Evolutionary conservation across 2,888 invertebrate genomes (phyloP).

Genomic region (Koerneria pararmatus): DNA sequence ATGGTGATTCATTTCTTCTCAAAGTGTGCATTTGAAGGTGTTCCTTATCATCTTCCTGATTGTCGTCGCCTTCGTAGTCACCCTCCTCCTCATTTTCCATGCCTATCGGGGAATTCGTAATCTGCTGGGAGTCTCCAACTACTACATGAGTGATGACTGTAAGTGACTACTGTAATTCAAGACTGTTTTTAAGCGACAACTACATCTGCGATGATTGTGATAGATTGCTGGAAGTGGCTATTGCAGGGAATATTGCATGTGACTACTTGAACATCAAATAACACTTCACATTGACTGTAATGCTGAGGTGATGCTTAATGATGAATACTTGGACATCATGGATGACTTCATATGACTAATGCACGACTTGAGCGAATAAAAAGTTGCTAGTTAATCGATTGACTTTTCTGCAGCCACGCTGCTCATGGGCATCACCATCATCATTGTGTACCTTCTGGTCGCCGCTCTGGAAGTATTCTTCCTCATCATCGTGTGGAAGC

Average conservation of each 20-base stretch:
- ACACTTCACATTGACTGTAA: too few relatives aligned
- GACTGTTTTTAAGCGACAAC: too few relatives aligned
- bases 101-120: constrained; percentile 55
- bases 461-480: constrained; percentile 56
- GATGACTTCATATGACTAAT: too few relatives aligned
- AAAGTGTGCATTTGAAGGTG: constrained; percentile 35
- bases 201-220: too few relatives aligned
- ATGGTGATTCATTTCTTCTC: too few relatives aligned
- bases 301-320: too few relatives aligned
- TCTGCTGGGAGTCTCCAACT: constrained; percentile 53
- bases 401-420: constrained; percentile 47
- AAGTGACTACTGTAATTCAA: too few relatives aligned
- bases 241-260: too few relatives aligned
- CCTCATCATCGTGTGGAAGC: constrained; percentile 56
- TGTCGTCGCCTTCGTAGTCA: constrained; percentile 53
- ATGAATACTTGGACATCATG: too few relatives aligned
- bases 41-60: constrained; percentile 57
- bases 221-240: too few relatives aligned
- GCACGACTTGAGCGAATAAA: too few relatives aligned
- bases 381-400: background rate
- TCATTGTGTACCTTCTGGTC: constrained; percentile 54
- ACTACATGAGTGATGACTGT: constrained; percentile 57
- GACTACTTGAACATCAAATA: too few relatives aligned
- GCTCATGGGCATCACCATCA: constrained; percentile 52
- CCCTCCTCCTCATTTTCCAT: constrained; percentile 50